A percentile compares a stretch with the other conserved stretches of the same genome.
These are phyloP conservation scores for human DNA, from an alignment of 2,113 vertebrate species.

Conservation along the genomic window GRCh38 chr2:144565001-144565500, in stretches of 20 bases:
- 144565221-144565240: neutral
- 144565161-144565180: neutral
- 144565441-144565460: neutral
- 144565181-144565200: constrained; percentile 13
- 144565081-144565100: neutral
- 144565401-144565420: neutral
- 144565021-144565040: constrained; percentile 37
- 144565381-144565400: neutral
- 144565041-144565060: constrained; percentile 17
- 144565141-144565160: constrained; percentile 50
- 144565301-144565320: neutral
- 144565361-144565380: neutral
- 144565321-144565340: neutral
- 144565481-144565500: neutral
- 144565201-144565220: neutral
- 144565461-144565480: neutral
- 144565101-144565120: neutral
- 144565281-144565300: neutral
- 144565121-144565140: constrained; percentile 7
- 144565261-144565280: neutral
- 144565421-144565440: constrained; percentile 2
- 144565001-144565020: constrained; percentile 10
- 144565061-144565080: constrained; percentile 46
- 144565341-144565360: neutral
- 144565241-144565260: neutral